These are phyloP conservation scores for Momotus momota DNA, from an alignment of 2,797 vertebrate genomes.

Conservation along the genomic window DNA sequence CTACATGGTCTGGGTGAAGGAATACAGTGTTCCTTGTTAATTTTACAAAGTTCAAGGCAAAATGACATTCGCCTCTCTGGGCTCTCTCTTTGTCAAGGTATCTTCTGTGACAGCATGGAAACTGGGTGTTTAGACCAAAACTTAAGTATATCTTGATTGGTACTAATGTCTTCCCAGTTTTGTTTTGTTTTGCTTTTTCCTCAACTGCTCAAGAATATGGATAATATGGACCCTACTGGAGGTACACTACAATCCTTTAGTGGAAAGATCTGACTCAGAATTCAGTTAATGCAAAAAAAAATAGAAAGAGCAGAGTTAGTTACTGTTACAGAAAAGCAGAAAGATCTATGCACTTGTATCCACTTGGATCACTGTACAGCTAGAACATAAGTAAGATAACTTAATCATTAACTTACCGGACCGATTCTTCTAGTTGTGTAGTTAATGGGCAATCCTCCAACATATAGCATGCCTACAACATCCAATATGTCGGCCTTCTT, in stretches of 20 bases:
- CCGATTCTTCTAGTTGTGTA: constrained; percentile 95
- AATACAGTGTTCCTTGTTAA: not conserved
- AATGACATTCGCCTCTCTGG: not conserved
- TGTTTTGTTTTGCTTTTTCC: not conserved
- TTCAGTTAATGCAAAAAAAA: not conserved
- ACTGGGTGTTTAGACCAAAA: not conserved
- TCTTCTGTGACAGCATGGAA: not conserved
- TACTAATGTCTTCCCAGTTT: not conserved
- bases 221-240: not conserved
- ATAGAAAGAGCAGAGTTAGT: not conserved
- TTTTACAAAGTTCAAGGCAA: not conserved
- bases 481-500: constrained; percentile 95
- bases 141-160: not conserved
- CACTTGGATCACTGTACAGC: not conserved
- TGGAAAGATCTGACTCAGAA: not conserved
- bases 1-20: not conserved
- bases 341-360: not conserved
- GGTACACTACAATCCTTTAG: not conserved
- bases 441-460: constrained; percentile 92
- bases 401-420: constrained; percentile 80
- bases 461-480: constrained; percentile 91
- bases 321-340: not conserved
- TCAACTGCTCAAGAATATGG: not conserved
- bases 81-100: not conserved
- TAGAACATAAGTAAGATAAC: not conserved